phyloP scores from a whole-genome alignment of 2,113 vertebrate species.

The Cyphomyrus plagiostoma region DNA sequence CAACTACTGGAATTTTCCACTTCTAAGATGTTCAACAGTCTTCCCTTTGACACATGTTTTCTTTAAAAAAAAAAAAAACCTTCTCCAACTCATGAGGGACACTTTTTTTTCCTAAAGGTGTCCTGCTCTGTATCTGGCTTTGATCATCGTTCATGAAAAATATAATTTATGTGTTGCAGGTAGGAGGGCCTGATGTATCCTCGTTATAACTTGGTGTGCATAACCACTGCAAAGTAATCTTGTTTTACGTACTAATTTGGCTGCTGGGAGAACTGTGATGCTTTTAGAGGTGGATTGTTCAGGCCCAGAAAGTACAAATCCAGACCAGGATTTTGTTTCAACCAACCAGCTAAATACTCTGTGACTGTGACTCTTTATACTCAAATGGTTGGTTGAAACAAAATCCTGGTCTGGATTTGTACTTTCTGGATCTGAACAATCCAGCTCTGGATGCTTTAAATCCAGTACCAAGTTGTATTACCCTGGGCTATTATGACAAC shows the following conservation, averaged over 20 bases:
- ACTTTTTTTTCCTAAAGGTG: slow-evolving; percentile 27
- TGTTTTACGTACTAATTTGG: not conserved
- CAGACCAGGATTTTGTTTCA: not conserved
- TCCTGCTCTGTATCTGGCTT: slow-evolving; percentile 31
- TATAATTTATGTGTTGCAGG: slow-evolving; percentile 19
- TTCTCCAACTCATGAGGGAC: slow-evolving; percentile 1
- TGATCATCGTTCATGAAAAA: slow-evolving; percentile 33
- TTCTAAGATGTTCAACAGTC: not conserved
- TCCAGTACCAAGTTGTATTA: not conserved
- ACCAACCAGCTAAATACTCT: not conserved
- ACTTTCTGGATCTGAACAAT: not conserved
- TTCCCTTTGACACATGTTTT: not conserved
- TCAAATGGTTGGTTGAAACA: not conserved
- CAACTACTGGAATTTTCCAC: slow-evolving; percentile 12
- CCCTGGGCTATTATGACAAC: not conserved
- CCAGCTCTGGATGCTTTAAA: not conserved
- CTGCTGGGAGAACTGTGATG: not conserved
- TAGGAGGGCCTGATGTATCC: not conserved
- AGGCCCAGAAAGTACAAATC: not conserved
- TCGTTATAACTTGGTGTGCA: not conserved
- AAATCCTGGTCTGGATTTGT: not conserved
- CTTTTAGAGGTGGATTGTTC: not conserved
- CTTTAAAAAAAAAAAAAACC: not conserved
- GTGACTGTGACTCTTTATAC: not conserved
- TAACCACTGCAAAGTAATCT: not conserved